phyloP scores from a whole-genome alignment of 2,113 vertebrate genomes.

The Myrmophylax atrothorax region DNA sequence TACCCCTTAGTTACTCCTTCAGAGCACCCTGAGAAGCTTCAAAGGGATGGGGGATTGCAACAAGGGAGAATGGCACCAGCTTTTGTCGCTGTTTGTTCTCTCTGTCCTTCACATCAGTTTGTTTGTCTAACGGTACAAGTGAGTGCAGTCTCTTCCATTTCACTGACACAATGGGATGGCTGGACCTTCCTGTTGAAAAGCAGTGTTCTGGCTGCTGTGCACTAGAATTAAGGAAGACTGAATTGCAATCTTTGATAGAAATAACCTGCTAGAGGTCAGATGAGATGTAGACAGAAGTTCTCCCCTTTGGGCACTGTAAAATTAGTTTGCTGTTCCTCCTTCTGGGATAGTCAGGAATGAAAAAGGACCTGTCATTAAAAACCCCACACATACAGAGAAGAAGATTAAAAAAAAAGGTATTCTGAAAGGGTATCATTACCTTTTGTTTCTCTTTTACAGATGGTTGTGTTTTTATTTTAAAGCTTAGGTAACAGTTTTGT shows the following conservation, averaged over 20 bases:
- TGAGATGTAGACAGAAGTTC: neutral
- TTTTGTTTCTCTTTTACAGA: neutral
- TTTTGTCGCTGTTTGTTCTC: neutral
- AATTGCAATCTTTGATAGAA: neutral
- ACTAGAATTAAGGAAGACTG: neutral
- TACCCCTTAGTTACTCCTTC: neutral
- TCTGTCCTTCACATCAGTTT: neutral
- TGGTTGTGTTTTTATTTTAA: neutral
- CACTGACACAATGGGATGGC: rapidly evolving
- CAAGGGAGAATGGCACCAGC: neutral
- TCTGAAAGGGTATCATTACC: neutral
- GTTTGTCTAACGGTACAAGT: neutral
- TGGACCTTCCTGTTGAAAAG: neutral
- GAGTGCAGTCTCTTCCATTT: neutral
- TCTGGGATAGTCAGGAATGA: neutral
- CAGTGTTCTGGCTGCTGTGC: neutral
- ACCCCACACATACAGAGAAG: rapidly evolving
- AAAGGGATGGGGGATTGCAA: neutral
- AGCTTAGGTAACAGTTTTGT: neutral
- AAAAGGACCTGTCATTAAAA: neutral
- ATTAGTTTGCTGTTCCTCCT: neutral
- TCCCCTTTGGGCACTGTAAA: neutral
- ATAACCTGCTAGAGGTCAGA: neutral
- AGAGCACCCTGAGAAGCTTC: neutral
- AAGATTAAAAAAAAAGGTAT: neutral